These are phyloP conservation scores for Lithobates pipiens DNA, from an alignment of 2,797 vertebrate genomes.

Conservation along the genomic window DNA sequence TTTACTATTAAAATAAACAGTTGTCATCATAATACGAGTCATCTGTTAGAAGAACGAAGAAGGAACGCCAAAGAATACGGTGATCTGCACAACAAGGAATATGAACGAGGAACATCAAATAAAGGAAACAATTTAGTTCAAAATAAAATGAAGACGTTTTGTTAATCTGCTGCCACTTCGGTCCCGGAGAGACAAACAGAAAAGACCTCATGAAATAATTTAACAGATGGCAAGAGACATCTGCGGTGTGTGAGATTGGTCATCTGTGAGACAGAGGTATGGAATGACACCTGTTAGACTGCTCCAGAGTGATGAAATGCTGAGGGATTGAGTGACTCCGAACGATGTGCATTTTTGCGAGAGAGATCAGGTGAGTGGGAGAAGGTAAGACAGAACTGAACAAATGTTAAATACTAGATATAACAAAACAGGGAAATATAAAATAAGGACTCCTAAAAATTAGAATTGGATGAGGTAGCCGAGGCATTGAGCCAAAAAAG, in stretches of 20 bases:
- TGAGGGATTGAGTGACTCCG: not conserved
- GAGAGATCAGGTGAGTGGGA: constrained; percentile 14
- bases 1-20: not conserved
- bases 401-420: not conserved
- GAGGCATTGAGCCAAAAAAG: not conserved
- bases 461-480: not conserved
- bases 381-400: not conserved
- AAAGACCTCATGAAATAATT: constrained; percentile 10
- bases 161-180: not conserved
- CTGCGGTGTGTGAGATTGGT: constrained; percentile 44
- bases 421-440: not conserved
- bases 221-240: constrained; percentile 46
- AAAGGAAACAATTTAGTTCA: not conserved
- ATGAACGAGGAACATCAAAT: not conserved
- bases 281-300: constrained; percentile 54
- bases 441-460: constrained; percentile 21
- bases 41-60: not conserved
- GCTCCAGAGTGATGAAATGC: not conserved
- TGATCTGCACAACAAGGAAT: not conserved
- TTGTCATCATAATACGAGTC: not conserved
- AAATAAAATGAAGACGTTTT: not conserved
- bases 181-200: not conserved
- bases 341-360: not conserved
- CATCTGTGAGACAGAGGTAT: constrained; percentile 39
- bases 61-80: not conserved